A percentile compares a stretch with the other conserved stretches of the same genome.
phyloP scores from a whole-genome alignment of 2,888 invertebrate genomes.

The Notodonta dromedarius region DNA sequence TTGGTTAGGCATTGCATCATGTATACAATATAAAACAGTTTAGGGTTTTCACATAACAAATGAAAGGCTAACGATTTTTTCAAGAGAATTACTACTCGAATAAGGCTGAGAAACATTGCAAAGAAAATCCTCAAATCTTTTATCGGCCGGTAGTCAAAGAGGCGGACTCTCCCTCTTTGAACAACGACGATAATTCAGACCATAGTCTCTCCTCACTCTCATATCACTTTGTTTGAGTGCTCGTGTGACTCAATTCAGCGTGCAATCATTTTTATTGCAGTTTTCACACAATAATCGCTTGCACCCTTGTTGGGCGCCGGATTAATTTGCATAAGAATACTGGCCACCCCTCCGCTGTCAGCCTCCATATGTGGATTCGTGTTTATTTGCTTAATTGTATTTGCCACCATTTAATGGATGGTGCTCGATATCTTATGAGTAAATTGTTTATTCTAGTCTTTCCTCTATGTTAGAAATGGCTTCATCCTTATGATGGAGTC shows the following conservation, averaged over 20 bases:
- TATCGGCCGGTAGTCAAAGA: too few species aligned
- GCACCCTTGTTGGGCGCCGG: slow-evolving; percentile 51
- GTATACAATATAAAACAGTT: too few species aligned
- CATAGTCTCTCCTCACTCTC: not conserved
- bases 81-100: too few species aligned
- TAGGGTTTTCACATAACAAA: too few species aligned
- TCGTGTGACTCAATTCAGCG: slow-evolving; percentile 27
- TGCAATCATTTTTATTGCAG: slow-evolving; percentile 55
- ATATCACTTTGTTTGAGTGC: not conserved
- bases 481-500: too few species aligned
- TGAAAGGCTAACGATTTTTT: too few species aligned
- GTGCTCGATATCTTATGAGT: slow-evolving; percentile 34
- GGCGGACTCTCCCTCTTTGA: too few species aligned
- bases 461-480: too few species aligned
- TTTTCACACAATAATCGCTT: slow-evolving; percentile 47
- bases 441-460: slow-evolving; percentile 11
- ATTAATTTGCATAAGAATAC: slow-evolving; percentile 75
- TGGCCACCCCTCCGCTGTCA: slow-evolving; percentile 54
- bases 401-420: slow-evolving; percentile 55
- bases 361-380: slow-evolving; percentile 61
- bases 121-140: too few species aligned
- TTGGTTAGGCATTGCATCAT: too few species aligned
- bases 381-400: slow-evolving; percentile 76
- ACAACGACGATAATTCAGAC: not conserved
- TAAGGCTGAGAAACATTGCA: too few species aligned